phyloP scores from a whole-genome alignment of 2,797 vertebrate species.

The Pseudochirops cupreus region DNA sequence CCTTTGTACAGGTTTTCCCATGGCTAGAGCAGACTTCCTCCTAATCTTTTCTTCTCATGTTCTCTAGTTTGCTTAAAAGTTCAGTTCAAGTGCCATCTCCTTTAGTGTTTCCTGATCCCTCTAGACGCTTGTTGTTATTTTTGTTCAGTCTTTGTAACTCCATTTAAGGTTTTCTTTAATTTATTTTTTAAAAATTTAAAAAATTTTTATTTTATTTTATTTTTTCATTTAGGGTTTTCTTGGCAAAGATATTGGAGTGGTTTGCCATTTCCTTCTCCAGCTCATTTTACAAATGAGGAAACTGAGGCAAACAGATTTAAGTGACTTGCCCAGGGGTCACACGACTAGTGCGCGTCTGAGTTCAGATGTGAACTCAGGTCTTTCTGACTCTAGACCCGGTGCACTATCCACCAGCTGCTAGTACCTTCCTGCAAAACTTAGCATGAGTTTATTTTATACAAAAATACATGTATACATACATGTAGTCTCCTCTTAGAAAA shows the following conservation, averaged over 20 bases:
- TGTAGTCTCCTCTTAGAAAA: background rate
- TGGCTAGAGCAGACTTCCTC: background rate
- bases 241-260: background rate
- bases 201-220: no score
- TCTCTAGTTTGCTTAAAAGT: background rate
- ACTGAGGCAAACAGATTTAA: background rate
- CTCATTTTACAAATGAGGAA: no score
- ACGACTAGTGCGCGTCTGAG: background rate
- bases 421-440: background rate
- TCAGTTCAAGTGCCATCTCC: background rate
- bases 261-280: background rate
- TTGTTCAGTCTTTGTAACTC: background rate
- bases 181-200: no score
- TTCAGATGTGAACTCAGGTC: background rate
- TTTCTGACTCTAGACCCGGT: background rate
- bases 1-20: background rate
- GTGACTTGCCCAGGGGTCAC: background rate
- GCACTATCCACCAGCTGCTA: background rate
- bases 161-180: background rate
- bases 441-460: background rate
- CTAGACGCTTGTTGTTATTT: background rate
- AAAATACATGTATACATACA: background rate
- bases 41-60: background rate
- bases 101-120: background rate
- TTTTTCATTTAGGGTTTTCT: background rate